Evolutionary conservation across 37 sponge, comb jelly and placozoan species (phyloP), one percentile per base, ranked within the genome.

Genomic region (Crambe crambe): DNA sequence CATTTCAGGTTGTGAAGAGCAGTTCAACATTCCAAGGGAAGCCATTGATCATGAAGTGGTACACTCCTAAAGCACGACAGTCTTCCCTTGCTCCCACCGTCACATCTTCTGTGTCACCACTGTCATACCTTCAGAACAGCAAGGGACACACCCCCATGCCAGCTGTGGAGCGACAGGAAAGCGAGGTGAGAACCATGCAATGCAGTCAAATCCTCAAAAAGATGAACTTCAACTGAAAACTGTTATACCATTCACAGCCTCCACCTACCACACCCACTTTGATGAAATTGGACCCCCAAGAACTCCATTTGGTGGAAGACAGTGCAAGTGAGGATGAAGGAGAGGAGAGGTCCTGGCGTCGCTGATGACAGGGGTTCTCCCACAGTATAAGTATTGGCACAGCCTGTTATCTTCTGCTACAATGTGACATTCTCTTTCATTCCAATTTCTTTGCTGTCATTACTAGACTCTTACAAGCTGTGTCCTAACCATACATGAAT

Each of bases 1-100:
- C 42, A 17, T 12, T 34, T 9, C 75, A 90, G 90, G 85, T 81
- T 54, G 89, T 80, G 26, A 80, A 76, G 42, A 76, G 58, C 22
- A 74, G 89, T 40, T 74, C 84, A 17, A 54, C 59, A 0, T 85
- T 92, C 56, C 75, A 92, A 34, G 85, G 85, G 25, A 92, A 87
- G 68, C 93, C 93, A 0, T 77, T 92, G 21, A 92, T 92, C 3
- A 92, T 92, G 93, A 92, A 92, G 77, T 92, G 93, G 93, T 92
- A 88, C 73, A 41, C 73, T 0, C 82, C 82, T 0, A 81, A 81
- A 57, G 62, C 77, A 25, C 47, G 26, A 6, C 12, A 6, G 31
- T 61, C 63, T 47, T 47, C 41, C 1, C 51, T 38, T 56, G 2
- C 27, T 74, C 58, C 73, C n/a, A 72, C 75, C 34, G 22, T 57